phyloP scores from a whole-genome alignment of 2,113 vertebrate genomes.

The Cebus imitator region DNA sequence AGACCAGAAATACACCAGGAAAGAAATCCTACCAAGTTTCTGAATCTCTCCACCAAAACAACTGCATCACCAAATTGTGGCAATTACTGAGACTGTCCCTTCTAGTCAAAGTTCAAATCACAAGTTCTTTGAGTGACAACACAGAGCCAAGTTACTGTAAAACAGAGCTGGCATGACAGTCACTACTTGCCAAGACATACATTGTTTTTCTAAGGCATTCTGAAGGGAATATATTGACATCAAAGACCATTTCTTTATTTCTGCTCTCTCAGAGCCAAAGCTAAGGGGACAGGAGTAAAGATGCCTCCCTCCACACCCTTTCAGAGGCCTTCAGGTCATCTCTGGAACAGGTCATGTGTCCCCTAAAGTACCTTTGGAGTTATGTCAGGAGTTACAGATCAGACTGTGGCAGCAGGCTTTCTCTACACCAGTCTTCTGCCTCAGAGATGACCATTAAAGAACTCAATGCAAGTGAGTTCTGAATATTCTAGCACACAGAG shows the following conservation, averaged over 20 bases:
- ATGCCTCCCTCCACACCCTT: not conserved
- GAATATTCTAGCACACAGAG: not conserved
- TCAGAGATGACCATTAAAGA: not conserved
- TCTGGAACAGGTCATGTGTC: not conserved
- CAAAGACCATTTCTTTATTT: constrained; percentile 23
- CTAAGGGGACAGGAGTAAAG: not conserved
- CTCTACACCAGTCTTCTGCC: not conserved
- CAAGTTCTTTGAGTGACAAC: not conserved
- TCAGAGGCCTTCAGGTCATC: not conserved
- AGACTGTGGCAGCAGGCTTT: not conserved
- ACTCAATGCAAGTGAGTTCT: not conserved
- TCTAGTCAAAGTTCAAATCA: not conserved
- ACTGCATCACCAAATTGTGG: not conserved
- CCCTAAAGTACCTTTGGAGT: not conserved
- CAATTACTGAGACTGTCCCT: constrained; percentile 16
- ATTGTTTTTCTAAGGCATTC: constrained; percentile 40
- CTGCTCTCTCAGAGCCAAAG: constrained; percentile 36
- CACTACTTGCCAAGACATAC: not conserved
- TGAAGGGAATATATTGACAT: not conserved
- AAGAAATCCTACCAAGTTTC: constrained; percentile 45
- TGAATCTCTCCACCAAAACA: not conserved
- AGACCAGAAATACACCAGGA: not conserved
- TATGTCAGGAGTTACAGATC: not conserved
- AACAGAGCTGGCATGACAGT: not conserved
- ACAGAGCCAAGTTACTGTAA: not conserved